Evolutionary conservation across 2,113 vertebrate genomes (phyloP).

Genomic region (Apteryx owenii): DNA sequence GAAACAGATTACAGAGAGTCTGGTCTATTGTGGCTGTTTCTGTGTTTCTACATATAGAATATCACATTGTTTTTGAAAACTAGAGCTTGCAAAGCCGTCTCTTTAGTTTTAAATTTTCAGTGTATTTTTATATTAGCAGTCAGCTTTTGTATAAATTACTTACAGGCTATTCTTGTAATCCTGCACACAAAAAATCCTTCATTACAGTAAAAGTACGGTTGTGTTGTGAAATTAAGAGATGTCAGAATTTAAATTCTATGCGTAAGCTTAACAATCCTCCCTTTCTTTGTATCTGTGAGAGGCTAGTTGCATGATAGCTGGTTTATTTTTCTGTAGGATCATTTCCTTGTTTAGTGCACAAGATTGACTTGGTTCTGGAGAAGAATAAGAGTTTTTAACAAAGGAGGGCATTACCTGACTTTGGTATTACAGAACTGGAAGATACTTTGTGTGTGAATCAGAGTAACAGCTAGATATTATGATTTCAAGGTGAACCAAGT

Average conservation of each 20-base stretch:
- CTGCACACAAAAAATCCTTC: not conserved
- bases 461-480: not conserved
- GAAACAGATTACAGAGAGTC: not conserved
- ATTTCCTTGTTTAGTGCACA: not conserved
- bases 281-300: not conserved
- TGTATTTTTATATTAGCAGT: not conserved
- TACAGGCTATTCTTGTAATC: not conserved
- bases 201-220: not conserved
- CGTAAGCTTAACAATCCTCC: not conserved
- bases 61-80: not conserved
- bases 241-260: not conserved
- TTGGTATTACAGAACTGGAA: not conserved
- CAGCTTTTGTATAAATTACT: not conserved
- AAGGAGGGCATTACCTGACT: not conserved
- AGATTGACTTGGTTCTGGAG: not conserved
- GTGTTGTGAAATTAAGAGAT: not conserved
- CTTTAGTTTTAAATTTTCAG: not conserved
- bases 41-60: not conserved
- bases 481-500: not conserved
- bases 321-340: not conserved
- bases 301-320: not conserved
- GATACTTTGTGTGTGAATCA: not conserved
- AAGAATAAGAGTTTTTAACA: not conserved
- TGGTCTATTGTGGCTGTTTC: not conserved
- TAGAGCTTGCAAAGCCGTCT: not conserved